Evolutionary conservation across 2,113 vertebrate genomes (phyloP), one percentile per base, ranked within the genome.

Genomic region (Neotoma lepida): DNA sequence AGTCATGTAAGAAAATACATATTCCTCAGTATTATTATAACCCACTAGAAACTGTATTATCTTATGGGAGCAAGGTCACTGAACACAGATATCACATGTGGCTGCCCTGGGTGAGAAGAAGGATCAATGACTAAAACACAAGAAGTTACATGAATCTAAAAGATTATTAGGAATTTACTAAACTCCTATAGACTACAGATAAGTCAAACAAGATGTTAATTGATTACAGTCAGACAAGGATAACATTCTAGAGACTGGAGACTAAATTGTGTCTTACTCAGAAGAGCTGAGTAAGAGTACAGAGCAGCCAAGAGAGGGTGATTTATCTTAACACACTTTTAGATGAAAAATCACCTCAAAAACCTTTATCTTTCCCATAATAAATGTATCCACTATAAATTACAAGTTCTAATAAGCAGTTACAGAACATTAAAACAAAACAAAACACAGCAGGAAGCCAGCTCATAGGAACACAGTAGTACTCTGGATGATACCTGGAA

Each of bases 401-500:
- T 85, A 30, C 54, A 87, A 70, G 81, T 95, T 88, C 89, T 91
- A 91, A n/a, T 61, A 94, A 93, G 71, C 35, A 88, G 41, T 74
- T 89, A 82, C 0, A 68, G 12, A 88, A 86, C 35, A 82, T 39
- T 77, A 77, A 77, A 41, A 68, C 13, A 41, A 22, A 93, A 71
- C 4, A 81, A 58, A 58, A 61, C 17, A 6, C 41, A 89, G 22
- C 0, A 89, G 14, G 20, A 92, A 89, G 64, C 2, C 10, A 95
- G 88, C 1, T 91, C 49, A 58, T 4, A 95, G 58, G 28, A 54
- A 87, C 84, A 91, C 1, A 78, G 87, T 6, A 71, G 18, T 85
- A 39, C 2, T 39, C 20, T 61, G 35, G 6, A 77, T 89, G 44
- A 95, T 97, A 99, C 99, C 98, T 99, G 99, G 97, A 99, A 99